A percentile compares a stretch with the other conserved stretches of the same genome.
These are phyloP conservation scores for Macrobrachium nipponense DNA, from an alignment of 1,140 invertebrate species.

Conservation along the genomic window DNA sequence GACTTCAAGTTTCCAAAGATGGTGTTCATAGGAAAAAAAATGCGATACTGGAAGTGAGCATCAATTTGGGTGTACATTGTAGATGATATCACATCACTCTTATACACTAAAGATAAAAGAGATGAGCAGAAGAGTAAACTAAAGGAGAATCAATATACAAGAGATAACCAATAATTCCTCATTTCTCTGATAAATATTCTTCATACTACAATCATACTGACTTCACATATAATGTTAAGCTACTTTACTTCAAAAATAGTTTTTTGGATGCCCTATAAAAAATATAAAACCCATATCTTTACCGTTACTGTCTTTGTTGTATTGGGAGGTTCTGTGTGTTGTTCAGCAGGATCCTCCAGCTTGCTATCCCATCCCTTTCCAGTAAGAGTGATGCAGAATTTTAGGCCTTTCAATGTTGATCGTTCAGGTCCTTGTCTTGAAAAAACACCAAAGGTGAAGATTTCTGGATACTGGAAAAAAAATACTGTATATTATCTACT, in stretches of 20 bases:
- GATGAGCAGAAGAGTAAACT: no score
- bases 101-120: no score
- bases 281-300: constrained; percentile 8
- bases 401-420: constrained; percentile 74
- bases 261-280: not conserved
- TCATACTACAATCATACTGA: no score
- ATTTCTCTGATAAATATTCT: no score
- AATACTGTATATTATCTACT: not conserved
- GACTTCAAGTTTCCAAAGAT: no score
- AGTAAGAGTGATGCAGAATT: constrained; percentile 78
- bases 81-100: no score
- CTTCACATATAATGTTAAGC: no score
- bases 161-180: no score
- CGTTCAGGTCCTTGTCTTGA: constrained; percentile 77
- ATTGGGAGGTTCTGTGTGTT: constrained; percentile 75
- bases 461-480: constrained; percentile 75
- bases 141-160: no score
- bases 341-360: constrained; percentile 73
- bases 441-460: constrained; percentile 80
- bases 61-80: no score
- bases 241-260: not conserved
- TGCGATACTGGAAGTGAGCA: no score
- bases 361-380: constrained; percentile 83
- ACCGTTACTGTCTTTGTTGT: constrained; percentile 77
- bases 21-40: no score